Conservation (phyloP, 2,888 invertebrate genomes). For the Nymphalis c-album region DNA sequence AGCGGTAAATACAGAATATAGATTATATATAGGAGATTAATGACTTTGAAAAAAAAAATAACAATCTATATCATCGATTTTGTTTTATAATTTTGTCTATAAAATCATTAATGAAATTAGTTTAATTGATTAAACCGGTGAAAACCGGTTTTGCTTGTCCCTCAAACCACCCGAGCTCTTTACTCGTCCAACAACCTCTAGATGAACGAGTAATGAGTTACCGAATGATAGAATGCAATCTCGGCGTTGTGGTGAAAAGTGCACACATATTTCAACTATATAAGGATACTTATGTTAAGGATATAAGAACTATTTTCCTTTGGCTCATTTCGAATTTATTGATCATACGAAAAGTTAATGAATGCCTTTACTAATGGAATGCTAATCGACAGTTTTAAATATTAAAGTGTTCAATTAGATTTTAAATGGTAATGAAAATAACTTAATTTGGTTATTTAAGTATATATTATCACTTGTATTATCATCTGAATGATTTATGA, state of each 20-base stretch:
- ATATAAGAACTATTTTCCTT: conserved; percentile 22
- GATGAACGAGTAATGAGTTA: conserved; percentile 32
- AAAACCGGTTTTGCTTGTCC: conserved; percentile 10
- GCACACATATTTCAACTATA: conserved; percentile 14
- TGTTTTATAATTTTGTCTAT: no score
- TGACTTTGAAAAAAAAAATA: no score
- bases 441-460: neutral
- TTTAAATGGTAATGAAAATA: neutral
- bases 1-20: conserved; percentile 6
- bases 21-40: neutral
- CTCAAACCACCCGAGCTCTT: conserved; percentile 24
- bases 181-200: conserved; percentile 33
- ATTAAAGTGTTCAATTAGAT: conserved; percentile 13
- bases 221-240: conserved; percentile 30
- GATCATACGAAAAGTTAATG: conserved; percentile 24
- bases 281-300: conserved; percentile 18
- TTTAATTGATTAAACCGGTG: neutral
- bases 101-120: no score
- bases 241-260: conserved; percentile 23
- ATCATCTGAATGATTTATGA: neutral
- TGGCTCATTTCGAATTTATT: conserved; percentile 16
- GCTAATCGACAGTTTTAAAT: conserved; percentile 30
- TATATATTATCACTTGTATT: neutral
- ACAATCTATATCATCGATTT: no score
- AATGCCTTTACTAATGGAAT: conserved; percentile 40